Conservation (phyloP, 2,113 vertebrate genomes). For the Neotoma lepida region DNA sequence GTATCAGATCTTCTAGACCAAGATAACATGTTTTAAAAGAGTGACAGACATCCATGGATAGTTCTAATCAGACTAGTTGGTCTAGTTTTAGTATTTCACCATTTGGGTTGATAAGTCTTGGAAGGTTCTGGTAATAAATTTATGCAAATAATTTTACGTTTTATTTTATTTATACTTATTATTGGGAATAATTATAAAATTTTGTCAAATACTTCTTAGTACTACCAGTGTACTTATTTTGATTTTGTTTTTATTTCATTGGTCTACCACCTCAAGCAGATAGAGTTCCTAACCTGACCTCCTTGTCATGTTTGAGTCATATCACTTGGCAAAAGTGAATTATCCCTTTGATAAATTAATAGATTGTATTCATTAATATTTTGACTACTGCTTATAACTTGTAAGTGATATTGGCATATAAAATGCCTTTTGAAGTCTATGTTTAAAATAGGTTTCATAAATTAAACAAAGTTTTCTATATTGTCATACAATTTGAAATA, state of each 20-base stretch:
- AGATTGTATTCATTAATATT: background rate
- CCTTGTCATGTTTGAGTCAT: background rate
- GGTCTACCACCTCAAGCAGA: background rate
- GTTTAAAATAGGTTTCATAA: background rate
- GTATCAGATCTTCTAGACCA: background rate
- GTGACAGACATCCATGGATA: no score
- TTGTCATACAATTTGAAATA: background rate
- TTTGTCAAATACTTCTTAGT: conserved; percentile 13
- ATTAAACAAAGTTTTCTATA: background rate
- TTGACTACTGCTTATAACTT: background rate
- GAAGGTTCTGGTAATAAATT: background rate
- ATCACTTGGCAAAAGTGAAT: background rate
- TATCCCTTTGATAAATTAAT: background rate
- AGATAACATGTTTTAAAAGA: background rate
- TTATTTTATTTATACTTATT: conserved; percentile 18
- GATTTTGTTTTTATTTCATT: background rate
- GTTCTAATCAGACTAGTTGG: background rate
- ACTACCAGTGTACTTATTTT: background rate
- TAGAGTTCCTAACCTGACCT: background rate
- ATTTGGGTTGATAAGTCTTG: background rate
- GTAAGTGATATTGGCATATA: background rate
- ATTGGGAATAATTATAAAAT: background rate
- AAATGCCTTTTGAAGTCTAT: background rate
- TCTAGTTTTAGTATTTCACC: background rate
- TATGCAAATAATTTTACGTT: background rate